Evolutionary conservation across 2,797 vertebrate genomes (phyloP), one percentile per base, ranked within the genome.

Genomic region (Chelon labrosus): DNA sequence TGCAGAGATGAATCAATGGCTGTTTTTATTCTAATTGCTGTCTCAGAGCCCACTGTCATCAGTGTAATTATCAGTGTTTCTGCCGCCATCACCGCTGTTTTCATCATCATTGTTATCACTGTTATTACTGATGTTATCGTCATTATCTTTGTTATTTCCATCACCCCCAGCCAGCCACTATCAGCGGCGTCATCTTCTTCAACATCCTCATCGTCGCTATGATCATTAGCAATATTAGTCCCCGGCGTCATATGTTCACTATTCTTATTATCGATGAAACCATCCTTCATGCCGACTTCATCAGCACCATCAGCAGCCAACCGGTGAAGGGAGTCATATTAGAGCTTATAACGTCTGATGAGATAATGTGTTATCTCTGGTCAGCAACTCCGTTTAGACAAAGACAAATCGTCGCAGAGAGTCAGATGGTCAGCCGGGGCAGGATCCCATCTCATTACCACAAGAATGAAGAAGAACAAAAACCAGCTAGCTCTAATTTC

Each of bases 401-500:
- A 77, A 84, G 82, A 91, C 85, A 80, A 80, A 89, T 90, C 73
- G 80, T 84, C 58, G 39, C 41, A 39, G 58, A 42, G 58, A 67
- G 74, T 83, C 75, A 68, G 65, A 52, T 68, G 88, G 88, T 88
- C 90, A 77, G 82, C 55, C 7, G 41, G 82, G 81, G 64, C 75
- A 63, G 81, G 82, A 77, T 84, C 71, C 25, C 77, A 73, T 82
- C 84, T 89, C 75, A 86, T 89, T 84, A 87, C 64, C 9, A 22
- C 56, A 14, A 70, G 69, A 81, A 14, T 68, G 69, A 81, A 65
- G 51, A 73, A 71, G 65, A 84, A 77, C 60, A 70, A 82, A 79
- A 89, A 79, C 11, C 75, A 79, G 57, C 14, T 74, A 79, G 83
- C 85, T 88, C 86, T 91, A 91, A 93, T 92, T 93, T 88, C 81